A percentile compares a stretch with the other conserved stretches of the same genome.
These are phyloP conservation scores for Mustelus asterias DNA, from an alignment of 2,113 vertebrate species.

Conservation along the genomic window DNA sequence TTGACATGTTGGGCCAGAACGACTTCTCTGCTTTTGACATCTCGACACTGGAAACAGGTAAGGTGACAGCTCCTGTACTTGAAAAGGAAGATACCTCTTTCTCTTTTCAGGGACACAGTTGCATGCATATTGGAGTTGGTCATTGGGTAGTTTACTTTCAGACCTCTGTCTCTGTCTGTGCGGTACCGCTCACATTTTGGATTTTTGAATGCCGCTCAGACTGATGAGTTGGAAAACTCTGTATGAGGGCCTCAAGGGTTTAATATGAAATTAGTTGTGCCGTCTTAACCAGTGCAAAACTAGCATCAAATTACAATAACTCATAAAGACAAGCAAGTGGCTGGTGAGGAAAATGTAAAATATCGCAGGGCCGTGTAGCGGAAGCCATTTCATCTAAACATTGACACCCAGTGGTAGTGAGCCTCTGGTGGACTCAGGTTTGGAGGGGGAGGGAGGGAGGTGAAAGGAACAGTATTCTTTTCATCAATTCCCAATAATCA, in stretches of 20 bases:
- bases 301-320: background rate
- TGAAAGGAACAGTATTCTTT: background rate
- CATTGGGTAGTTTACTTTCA: background rate
- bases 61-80: slow-evolving; percentile 40
- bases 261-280: background rate
- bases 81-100: background rate
- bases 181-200: background rate
- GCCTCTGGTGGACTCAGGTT: background rate
- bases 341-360: background rate
- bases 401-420: background rate
- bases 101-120: background rate
- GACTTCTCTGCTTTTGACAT: slow-evolving; percentile 65
- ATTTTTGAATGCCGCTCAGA: background rate
- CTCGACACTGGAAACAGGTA: slow-evolving; percentile 66
- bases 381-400: background rate
- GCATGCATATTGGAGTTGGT: background rate
- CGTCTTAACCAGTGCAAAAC: background rate
- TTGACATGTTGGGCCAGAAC: slow-evolving; percentile 74
- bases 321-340: background rate
- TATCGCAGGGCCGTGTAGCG: background rate
- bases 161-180: background rate
- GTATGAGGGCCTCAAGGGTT: background rate
- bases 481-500: background rate
- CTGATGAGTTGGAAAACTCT: background rate
- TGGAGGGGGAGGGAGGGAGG: no score